These are phyloP conservation scores for Gila robusta DNA, from an alignment of 2,797 vertebrate genomes.

Conservation along the genomic window DNA sequence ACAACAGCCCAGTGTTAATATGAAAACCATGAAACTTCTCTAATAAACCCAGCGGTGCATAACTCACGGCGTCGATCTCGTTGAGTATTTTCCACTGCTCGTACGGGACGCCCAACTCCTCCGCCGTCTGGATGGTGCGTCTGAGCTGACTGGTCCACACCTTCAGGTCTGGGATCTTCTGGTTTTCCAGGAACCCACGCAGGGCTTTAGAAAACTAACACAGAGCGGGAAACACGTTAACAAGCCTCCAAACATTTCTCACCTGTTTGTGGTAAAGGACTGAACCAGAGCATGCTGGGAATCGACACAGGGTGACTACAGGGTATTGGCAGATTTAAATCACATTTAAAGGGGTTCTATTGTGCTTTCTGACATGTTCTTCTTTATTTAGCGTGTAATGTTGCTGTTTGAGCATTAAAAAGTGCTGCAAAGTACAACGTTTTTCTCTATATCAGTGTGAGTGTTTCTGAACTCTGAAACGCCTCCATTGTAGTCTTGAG, in stretches of 20 bases:
- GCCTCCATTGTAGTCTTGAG: no score
- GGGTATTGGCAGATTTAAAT: not conserved
- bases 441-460: no score
- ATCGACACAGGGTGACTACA: not conserved
- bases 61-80: conserved; percentile 94
- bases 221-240: not conserved
- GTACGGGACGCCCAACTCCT: conserved; percentile 89
- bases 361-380: no score
- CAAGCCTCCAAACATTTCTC: not conserved
- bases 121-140: conserved; percentile 94
- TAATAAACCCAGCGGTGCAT: not conserved
- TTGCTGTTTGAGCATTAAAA: no score
- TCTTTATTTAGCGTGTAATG: no score
- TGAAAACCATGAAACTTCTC: not conserved
- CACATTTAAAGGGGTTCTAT: not conserved
- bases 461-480: no score
- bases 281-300: conserved; percentile 10
- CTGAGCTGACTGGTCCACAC: conserved; percentile 98
- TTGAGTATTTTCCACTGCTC: conserved; percentile 99
- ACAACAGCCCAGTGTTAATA: not conserved
- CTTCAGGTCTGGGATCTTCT: conserved; percentile 89
- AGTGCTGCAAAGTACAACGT: no score
- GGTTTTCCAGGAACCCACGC: conserved; percentile 85
- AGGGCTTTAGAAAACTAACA: conserved; percentile 85
- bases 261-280: conserved; percentile 5